Conservation (phyloP, 1,140 invertebrate genomes). For the Atta cephalotes region DNA sequence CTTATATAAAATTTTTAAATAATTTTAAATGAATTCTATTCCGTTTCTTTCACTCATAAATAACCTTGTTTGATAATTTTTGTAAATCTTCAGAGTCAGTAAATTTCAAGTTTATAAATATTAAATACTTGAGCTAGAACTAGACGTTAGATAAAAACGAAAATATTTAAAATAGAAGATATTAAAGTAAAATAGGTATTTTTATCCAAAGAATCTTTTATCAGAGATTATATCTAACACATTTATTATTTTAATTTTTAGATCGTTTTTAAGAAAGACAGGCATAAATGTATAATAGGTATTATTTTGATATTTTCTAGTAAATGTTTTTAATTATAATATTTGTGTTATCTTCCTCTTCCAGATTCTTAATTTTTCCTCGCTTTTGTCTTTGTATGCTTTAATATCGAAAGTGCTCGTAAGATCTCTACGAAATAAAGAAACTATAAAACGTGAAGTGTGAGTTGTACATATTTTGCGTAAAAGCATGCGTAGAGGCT, state of each 20-base stretch:
- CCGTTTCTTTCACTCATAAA: neutral
- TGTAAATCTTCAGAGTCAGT: neutral
- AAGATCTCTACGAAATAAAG: neutral
- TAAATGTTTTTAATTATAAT: neutral
- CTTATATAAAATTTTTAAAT: neutral
- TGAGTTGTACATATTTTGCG: conserved; percentile 1
- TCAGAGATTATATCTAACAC: neutral
- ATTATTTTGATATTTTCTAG: neutral
- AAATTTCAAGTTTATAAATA: conserved; percentile 9
- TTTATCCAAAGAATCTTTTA: neutral
- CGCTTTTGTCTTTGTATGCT: neutral
- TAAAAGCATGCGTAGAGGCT: conserved; percentile 8
- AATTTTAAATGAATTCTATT: neutral
- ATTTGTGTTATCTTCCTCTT: neutral
- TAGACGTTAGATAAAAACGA: neutral
- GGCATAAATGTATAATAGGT: neutral
- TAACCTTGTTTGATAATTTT: neutral
- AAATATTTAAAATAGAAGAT: neutral
- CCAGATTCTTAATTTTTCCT: neutral
- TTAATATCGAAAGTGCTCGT: neutral
- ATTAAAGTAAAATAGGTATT: neutral
- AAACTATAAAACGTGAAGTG: conserved; percentile 1
- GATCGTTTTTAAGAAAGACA: neutral
- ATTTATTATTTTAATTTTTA: conserved; percentile 4
- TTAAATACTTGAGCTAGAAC: neutral